Evolutionary conservation across 2,113 vertebrate species (phyloP).

Genomic region (Neolamprologus cancellatus): DNA sequence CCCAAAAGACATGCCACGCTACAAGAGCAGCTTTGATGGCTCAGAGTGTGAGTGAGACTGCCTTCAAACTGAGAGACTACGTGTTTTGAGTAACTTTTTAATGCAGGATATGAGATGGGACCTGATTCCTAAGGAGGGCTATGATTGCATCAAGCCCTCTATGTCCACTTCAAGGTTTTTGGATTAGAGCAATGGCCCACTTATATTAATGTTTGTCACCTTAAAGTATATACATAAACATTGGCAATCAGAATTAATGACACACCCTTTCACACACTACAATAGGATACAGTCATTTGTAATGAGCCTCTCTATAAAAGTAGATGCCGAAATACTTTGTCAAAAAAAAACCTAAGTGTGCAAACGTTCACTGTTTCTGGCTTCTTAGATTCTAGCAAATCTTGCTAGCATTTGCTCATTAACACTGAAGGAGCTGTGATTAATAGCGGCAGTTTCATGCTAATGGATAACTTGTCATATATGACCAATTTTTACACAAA

Average conservation of each 20-base stretch:
- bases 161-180: accelerated
- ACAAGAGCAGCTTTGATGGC: neutral
- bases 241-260: neutral
- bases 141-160: neutral
- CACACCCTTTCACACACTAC: neutral
- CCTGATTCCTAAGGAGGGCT: neutral
- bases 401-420: neutral
- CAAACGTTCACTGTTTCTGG: neutral
- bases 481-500: neutral
- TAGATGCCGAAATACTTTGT: neutral
- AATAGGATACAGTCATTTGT: neutral
- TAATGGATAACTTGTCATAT: neutral
- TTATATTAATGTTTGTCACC: neutral
- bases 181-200: neutral
- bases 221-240: neutral
- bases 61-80: neutral
- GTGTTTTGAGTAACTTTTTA: neutral
- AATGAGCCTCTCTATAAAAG: neutral
- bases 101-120: neutral
- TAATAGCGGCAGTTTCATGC: neutral
- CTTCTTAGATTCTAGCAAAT: neutral
- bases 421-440: neutral
- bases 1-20: neutral
- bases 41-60: neutral
- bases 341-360: neutral